Conservation (phyloP, 2,888 invertebrate species). For the Deilephila elpenor region DNA sequence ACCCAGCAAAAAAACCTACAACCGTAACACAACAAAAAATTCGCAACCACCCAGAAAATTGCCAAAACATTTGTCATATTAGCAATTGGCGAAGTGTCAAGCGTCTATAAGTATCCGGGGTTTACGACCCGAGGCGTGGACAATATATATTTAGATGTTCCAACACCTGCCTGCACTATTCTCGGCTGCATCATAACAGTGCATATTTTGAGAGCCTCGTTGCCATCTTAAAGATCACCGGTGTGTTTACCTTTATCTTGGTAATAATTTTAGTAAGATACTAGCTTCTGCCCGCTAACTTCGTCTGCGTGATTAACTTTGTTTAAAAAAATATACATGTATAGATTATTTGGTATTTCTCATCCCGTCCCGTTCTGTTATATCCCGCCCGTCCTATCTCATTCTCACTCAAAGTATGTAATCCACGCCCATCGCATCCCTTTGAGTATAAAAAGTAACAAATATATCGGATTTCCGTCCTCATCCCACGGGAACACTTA, state of each 20-base stretch:
- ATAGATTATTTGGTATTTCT: too few relatives aligned
- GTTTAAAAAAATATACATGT: too few relatives aligned
- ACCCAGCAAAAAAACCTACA: neutral
- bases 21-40: neutral
- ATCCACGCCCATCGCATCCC: too few relatives aligned
- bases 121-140: slow-evolving; percentile 49
- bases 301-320: too few relatives aligned
- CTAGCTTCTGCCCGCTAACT: too few relatives aligned
- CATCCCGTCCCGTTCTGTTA: too few relatives aligned
- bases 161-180: slow-evolving; percentile 49
- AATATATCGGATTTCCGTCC: too few relatives aligned
- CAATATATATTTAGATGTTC: slow-evolving; percentile 46
- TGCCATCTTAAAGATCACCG: neutral
- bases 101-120: slow-evolving; percentile 47
- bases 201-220: slow-evolving; percentile 25
- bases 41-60: slow-evolving; percentile 11
- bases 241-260: neutral
- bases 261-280: neutral
- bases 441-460: too few relatives aligned
- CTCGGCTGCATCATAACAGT: slow-evolving; percentile 34
- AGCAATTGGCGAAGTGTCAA: slow-evolving; percentile 48
- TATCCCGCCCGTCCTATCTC: too few relatives aligned
- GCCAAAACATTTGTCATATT: slow-evolving; percentile 49
- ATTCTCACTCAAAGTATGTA: too few relatives aligned
- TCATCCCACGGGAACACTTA: too few relatives aligned